These are phyloP conservation scores for Ganaspis sp. DNA, from an alignment of 1,140 invertebrate species.

Conservation along the genomic window DNA sequence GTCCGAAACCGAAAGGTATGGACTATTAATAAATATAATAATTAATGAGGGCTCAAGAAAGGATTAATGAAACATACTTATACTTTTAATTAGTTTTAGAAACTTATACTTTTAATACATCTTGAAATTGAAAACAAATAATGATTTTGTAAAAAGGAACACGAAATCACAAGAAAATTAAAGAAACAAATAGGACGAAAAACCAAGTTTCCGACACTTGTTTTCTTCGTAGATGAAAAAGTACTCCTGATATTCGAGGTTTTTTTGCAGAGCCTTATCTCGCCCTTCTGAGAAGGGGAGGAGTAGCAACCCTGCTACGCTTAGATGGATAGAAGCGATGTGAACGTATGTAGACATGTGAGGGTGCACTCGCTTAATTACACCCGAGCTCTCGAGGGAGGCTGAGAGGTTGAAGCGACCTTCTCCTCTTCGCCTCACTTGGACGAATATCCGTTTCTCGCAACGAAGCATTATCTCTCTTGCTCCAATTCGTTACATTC, in stretches of 20 bases:
- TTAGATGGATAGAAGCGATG: conserved; percentile 72
- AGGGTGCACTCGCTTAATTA: conserved; percentile 77
- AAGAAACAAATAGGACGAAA: too few relatives aligned
- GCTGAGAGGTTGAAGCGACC: conserved; percentile 69
- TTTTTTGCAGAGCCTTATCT: conserved; percentile 62
- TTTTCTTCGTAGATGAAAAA: conserved; percentile 21
- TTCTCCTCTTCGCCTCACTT: conserved; percentile 59
- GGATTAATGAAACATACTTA: too few relatives aligned
- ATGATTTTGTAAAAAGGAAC: too few relatives aligned
- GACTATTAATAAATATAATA: too few relatives aligned
- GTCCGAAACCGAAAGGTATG: too few relatives aligned
- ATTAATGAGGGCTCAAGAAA: too few relatives aligned
- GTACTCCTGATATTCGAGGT: conserved; percentile 41
- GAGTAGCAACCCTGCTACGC: conserved; percentile 63
- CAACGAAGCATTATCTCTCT: conserved; percentile 43
- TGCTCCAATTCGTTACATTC: conserved; percentile 21
- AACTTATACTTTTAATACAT: too few relatives aligned
- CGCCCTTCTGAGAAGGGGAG: conserved; percentile 47
- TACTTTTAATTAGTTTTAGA: too few relatives aligned
- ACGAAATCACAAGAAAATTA: too few relatives aligned
- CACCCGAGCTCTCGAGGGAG: conserved; percentile 72
- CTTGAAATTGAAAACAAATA: too few relatives aligned
- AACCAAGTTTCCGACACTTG: not conserved
- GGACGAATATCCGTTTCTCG: conserved; percentile 46
- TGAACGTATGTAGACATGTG: conserved; percentile 73